Conservation (phyloP, 2,888 invertebrate genomes). For the Bedellia somnulentella region DNA sequence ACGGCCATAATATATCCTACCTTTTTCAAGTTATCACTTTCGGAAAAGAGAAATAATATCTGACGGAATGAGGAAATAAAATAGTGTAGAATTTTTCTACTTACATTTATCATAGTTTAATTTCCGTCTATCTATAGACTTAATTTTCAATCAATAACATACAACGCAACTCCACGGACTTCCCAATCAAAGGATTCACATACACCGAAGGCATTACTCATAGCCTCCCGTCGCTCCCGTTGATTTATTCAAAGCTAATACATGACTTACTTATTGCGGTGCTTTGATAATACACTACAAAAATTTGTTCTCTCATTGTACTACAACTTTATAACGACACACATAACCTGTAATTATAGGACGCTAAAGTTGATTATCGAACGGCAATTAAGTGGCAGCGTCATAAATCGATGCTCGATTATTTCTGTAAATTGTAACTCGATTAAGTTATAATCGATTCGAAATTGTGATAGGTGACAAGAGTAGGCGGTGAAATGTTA, state of each 20-base stretch:
- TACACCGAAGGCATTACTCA: slow-evolving; percentile 39
- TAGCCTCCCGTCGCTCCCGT: slow-evolving; percentile 55
- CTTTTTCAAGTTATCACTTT: no score
- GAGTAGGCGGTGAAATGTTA: slow-evolving; percentile 6
- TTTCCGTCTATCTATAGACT: no score
- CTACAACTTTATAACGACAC: no score
- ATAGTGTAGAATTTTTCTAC: no score
- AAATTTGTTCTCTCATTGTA: slow-evolving; percentile 33
- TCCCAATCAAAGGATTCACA: slow-evolving; percentile 24
- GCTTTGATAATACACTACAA: slow-evolving; percentile 45
- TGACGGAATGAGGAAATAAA: no score
- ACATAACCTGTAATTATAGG: no score
- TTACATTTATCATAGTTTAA: no score
- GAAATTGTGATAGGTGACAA: slow-evolving; percentile 27
- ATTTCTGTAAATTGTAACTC: slow-evolving; percentile 58
- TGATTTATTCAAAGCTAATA: slow-evolving; percentile 55
- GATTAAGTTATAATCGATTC: slow-evolving; percentile 54
- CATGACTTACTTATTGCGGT: slow-evolving; percentile 37
- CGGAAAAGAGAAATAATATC: no score
- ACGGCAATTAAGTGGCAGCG: slow-evolving; percentile 13
- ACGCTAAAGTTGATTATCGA: slow-evolving; percentile 15
- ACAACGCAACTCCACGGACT: slow-evolving; percentile 16
- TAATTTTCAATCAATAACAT: no score
- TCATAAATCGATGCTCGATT: slow-evolving; percentile 54
- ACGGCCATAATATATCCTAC: no score